phyloP scores from a whole-genome alignment of 2,113 vertebrate species.

The Stigmatopora nigra region DNA sequence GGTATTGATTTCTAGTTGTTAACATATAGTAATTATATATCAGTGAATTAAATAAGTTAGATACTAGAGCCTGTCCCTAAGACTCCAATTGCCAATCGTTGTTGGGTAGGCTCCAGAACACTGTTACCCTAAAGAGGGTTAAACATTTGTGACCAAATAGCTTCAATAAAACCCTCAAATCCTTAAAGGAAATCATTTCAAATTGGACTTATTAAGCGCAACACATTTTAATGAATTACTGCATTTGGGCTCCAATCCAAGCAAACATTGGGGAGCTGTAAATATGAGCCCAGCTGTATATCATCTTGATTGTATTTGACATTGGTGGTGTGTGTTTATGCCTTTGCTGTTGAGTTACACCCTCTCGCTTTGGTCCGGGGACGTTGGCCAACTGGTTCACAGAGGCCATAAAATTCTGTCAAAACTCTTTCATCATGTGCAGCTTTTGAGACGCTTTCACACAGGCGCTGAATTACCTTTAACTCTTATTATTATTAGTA shows the following conservation, averaged over 20 bases:
- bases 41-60: constrained; percentile 26
- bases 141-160: not conserved
- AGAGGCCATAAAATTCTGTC: constrained; percentile 41
- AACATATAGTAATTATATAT: constrained; percentile 24
- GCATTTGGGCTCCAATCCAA: not conserved
- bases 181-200: not conserved
- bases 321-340: constrained; percentile 12
- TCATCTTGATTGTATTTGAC: constrained; percentile 5
- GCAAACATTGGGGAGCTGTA: not conserved
- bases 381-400: constrained; percentile 50
- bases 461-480: constrained; percentile 13
- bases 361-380: constrained; percentile 35
- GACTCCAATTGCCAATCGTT: too few relatives aligned
- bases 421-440: constrained; percentile 45
- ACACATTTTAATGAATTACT: not conserved
- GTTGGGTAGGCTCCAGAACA: too few relatives aligned
- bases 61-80: constrained; percentile 19
- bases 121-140: too few relatives aligned
- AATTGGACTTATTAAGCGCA: not conserved
- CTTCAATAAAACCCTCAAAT: not conserved
- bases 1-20: constrained; percentile 31
- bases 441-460: constrained; percentile 51
- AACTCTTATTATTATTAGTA: constrained; percentile 53
- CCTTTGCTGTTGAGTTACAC: constrained; percentile 22
- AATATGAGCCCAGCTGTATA: constrained; percentile 14